phyloP scores from a whole-genome alignment of 1,140 invertebrate genomes.

The Capitella teleta region DNA sequence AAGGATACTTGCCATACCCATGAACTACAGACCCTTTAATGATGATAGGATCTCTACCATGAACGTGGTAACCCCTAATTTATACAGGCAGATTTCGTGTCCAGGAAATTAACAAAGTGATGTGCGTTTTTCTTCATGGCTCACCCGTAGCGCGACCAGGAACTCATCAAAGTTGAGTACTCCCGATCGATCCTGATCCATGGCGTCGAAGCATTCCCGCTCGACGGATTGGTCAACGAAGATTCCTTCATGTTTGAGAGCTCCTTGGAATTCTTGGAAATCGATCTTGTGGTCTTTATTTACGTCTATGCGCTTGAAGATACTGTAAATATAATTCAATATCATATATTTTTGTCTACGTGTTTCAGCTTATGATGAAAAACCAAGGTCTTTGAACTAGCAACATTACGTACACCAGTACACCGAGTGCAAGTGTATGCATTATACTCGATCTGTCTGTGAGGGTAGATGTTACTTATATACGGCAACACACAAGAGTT shows the following conservation, averaged over 20 bases:
- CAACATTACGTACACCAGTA: not conserved
- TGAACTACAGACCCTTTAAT: not conserved
- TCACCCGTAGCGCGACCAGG: constrained; percentile 68
- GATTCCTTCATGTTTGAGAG: constrained; percentile 68
- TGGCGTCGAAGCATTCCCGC: constrained; percentile 57
- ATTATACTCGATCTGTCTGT: not conserved
- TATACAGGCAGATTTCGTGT: too few species aligned
- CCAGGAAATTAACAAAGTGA: too few species aligned
- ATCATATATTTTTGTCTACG: not conserved
- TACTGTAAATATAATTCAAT: constrained; percentile 44
- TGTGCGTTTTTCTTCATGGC: too few species aligned
- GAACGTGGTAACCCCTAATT: too few species aligned
- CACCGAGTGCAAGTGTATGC: not conserved
- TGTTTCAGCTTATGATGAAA: not conserved
- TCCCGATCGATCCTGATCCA: constrained; percentile 75
- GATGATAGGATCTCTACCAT: not conserved
- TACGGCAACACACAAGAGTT: too few species aligned
- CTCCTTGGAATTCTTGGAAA: constrained; percentile 70
- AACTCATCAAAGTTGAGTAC: constrained; percentile 82
- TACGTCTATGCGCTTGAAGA: constrained; percentile 85
- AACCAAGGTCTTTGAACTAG: not conserved
- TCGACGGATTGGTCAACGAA: constrained; percentile 54
- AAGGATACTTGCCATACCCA: too few species aligned
- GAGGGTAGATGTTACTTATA: too few species aligned
- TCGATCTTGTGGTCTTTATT: constrained; percentile 74